Conservation (phyloP, 2,888 invertebrate genomes). For the Cinara cedri region DNA sequence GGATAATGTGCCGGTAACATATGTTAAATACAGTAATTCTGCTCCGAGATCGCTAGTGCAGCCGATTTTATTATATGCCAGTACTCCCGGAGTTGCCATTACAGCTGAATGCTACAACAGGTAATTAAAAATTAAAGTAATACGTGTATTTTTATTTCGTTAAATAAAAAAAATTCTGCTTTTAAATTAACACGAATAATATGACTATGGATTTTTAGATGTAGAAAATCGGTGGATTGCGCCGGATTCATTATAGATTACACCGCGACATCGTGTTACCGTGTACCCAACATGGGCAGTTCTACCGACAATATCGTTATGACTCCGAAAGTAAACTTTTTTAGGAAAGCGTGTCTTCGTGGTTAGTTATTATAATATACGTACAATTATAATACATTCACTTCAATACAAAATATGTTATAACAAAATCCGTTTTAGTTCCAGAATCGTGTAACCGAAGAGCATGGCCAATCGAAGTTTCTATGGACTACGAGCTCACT, state of each 20-base stretch:
- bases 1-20: conserved; percentile 58
- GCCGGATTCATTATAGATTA: conserved; percentile 66
- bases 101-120: conserved; percentile 61
- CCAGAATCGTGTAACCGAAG: conserved; percentile 68
- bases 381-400: not conserved
- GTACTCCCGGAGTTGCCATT: conserved; percentile 60
- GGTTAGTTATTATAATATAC: conserved; percentile 62
- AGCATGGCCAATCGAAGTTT: conserved; percentile 78
- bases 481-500: conserved; percentile 76
- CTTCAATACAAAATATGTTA: not conserved
- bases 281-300: conserved; percentile 62
- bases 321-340: conserved; percentile 66
- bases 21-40: conserved; percentile 60
- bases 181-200: not conserved
- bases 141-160: not conserved
- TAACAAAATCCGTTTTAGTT: too few species aligned
- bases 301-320: conserved; percentile 58
- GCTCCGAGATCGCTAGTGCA: conserved; percentile 59
- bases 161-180: too few species aligned
- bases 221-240: conserved; percentile 65
- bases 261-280: conserved; percentile 66
- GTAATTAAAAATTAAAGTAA: conserved; percentile 55
- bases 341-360: conserved; percentile 71
- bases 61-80: conserved; percentile 60
- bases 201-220: conserved; percentile 62